Base-by-base conservation (phyloP, 2,113 vertebrate genomes). In the Lucifuga dentata region DNA sequence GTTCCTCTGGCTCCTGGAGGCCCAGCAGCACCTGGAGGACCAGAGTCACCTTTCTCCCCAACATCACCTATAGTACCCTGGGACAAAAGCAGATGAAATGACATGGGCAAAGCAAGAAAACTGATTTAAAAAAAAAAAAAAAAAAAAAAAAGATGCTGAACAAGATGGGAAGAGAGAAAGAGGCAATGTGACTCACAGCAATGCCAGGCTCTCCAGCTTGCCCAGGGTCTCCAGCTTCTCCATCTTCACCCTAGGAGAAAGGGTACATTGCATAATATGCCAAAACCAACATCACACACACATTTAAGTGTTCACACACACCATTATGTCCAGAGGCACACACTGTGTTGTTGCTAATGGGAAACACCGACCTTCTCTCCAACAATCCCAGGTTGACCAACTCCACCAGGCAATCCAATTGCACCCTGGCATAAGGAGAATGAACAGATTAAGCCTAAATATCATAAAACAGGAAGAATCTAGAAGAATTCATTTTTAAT, bases 31-130 rank as follows among this genome's bases (percentile, higher is more conserved):
- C 96, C 95, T 0, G 96, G 67, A 11, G 73, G 86, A 1, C 96
- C 96, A 0, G 91, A 73, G 15, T 98, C 96, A 0, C 96, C 96
- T 68, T 98, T 98, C 81, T 97, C 96, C 16, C 96, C 96, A 11
- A 87, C 0, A 3, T 98, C 95, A 3, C 96, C 96, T 78, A 92
- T 96, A 41, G 49, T 58, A 0, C 96, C 96, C 96, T 98, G 78
- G 13, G 16, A 75, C 11, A 62, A 4, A 3, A 61, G 23, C 20
- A 66, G 24, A 46, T 43, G 4, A 58, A 23, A 59, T 46, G 29
- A 45, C 19, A 52, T 20, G 15, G 43, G 32, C 4, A 2, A 32
- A 36, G n/a, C n/a, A n/a, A n/a, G n/a, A n/a, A n/a, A n/a, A n/a
- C n/a, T n/a, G n/a, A n/a, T n/a, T n/a, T n/a, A n/a, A n/a, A n/a